Conservation (phyloP, 2,888 invertebrate species). For the Carterocephalus palaemon region DNA sequence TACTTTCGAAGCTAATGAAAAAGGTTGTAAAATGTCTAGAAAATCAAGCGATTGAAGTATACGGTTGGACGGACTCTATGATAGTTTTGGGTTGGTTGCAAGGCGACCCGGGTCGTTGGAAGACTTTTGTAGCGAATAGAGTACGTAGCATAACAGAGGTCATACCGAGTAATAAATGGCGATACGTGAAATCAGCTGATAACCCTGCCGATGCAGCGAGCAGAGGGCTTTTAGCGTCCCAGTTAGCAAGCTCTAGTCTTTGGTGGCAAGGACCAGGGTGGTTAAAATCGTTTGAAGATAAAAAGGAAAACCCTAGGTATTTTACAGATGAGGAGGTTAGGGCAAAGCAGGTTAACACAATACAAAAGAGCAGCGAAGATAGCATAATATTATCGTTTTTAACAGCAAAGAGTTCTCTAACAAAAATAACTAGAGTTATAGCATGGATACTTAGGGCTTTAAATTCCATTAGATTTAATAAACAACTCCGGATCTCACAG, state of each 20-base stretch:
- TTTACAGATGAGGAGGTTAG: neutral
- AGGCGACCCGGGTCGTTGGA: constrained; percentile 27
- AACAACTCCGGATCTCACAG: too few relatives aligned
- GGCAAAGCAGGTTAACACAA: neutral
- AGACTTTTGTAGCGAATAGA: constrained; percentile 30
- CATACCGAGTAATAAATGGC: neutral
- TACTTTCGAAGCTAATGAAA: constrained; percentile 11
- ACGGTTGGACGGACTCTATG: constrained; percentile 15
- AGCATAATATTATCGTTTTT: neutral
- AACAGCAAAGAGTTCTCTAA: neutral
- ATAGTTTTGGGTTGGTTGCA: constrained; percentile 8
- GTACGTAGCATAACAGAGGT: constrained; percentile 2
- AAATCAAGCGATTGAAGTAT: neutral
- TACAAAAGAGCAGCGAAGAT: neutral
- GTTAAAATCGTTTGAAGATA: neutral
- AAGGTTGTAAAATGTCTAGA: neutral
- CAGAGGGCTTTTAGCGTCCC: neutral
- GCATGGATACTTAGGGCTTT: neutral
- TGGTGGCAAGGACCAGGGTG: constrained; percentile 7
- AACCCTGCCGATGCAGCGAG: neutral
- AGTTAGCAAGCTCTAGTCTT: constrained; percentile 3
- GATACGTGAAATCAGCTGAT: neutral
- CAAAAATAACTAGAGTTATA: neutral
- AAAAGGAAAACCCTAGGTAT: neutral
- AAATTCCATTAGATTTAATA: too few relatives aligned